Evolutionary conservation across 2,888 invertebrate genomes (phyloP), one percentile per base, ranked within the genome.

Genomic region (Synergus laeviventris): DNA sequence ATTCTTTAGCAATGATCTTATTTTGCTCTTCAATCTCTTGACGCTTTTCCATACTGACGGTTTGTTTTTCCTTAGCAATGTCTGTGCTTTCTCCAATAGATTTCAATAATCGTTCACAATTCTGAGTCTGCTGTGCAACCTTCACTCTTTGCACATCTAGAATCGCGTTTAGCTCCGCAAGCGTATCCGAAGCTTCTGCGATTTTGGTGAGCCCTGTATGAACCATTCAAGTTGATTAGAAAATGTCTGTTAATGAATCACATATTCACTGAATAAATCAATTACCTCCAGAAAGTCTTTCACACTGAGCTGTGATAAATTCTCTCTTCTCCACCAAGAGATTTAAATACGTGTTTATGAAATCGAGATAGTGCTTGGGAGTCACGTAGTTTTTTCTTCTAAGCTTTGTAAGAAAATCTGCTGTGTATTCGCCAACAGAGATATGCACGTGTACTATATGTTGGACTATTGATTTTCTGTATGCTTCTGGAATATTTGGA

Each of bases 311-410:
- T 38, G 91, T 87, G 54, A 93, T 93, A 78, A 89, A 92, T 38
- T 84, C 89, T 80, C 92, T 92, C 79, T 96, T 95, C 85, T 96
- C 95, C 81, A 95, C 94, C 60, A 98, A 91, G 42, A 98, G 92
- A 81, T 93, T 93, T 1, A 97, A 88, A 87, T 97, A 98, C 2
- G 94, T 95, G 75, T 94, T 94, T 77, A 98, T 95, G 86, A 94
- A 97, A 91, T 98, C 97, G 87, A 98, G 92, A 89, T 97, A 98
- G 87, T 98, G 97, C 85, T 97, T 97, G 0, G 98, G 98, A 0
- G 98, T 98, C 1, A 98, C 97, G 89, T 95, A 97, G 91, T 97
- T 97, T 89, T 93, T 95, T 14, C 97, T 92, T 18, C 97, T 92
- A 73, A 97, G 91, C 79, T 96, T 95, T 78, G 93, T 90, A 36